These are phyloP conservation scores for Sandelia bainsii DNA, from an alignment of 2,797 vertebrate species.

Conservation along the genomic window DNA sequence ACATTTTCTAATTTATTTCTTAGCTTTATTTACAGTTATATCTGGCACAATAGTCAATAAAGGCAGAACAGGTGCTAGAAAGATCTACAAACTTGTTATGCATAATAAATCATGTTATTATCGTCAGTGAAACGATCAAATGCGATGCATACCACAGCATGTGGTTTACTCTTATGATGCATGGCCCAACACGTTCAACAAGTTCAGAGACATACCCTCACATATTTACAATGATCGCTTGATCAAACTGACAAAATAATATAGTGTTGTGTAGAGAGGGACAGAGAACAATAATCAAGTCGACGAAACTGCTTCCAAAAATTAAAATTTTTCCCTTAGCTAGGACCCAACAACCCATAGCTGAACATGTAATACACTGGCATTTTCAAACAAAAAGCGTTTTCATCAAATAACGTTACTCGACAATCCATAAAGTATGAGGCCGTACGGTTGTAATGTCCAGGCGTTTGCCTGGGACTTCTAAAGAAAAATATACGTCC, in stretches of 20 bases:
- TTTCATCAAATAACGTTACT: neutral
- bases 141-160: neutral
- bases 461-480: slow-evolving; percentile 37
- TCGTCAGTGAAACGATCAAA: neutral
- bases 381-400: neutral
- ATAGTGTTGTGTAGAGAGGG: neutral
- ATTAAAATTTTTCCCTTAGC: too few species aligned
- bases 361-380: neutral
- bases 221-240: slow-evolving; percentile 7
- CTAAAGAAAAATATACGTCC: neutral
- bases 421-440: slow-evolving; percentile 9
- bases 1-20: neutral
- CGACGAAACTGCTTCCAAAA: too few species aligned
- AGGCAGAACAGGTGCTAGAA: neutral
- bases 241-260: slow-evolving; percentile 10
- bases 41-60: neutral
- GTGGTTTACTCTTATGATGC: neutral
- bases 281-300: neutral
- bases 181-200: neutral
- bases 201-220: neutral
- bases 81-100: neutral
- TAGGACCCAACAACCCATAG: too few species aligned
- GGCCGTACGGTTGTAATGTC: slow-evolving; percentile 53
- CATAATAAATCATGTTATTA: neutral
- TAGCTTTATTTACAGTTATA: neutral